phyloP scores from a whole-genome alignment of 1,140 invertebrate genomes.

The Pachyrhynchus sulphureomaculatus region DNA sequence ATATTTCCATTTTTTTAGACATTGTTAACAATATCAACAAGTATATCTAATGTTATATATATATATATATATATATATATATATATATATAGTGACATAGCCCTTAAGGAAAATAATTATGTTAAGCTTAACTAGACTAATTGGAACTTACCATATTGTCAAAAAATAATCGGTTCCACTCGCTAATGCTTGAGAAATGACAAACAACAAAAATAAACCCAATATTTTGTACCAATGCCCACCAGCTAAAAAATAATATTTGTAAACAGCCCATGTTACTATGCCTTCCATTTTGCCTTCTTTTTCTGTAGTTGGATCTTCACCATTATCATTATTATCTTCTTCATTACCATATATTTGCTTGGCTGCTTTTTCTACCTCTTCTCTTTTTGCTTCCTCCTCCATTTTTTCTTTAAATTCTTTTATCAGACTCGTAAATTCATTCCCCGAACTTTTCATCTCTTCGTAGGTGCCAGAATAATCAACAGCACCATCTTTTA shows the following conservation, averaged over 20 bases:
- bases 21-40: too few species aligned
- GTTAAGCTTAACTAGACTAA: too few species aligned
- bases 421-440: slow-evolving; percentile 58
- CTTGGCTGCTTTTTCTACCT: slow-evolving; percentile 26
- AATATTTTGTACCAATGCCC: slow-evolving; percentile 56
- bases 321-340: slow-evolving; percentile 17
- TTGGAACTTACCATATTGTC: too few species aligned
- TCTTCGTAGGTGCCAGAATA: slow-evolving; percentile 56
- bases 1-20: too few species aligned
- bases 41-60: too few species aligned
- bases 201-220: slow-evolving; percentile 55
- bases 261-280: slow-evolving; percentile 55
- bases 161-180: slow-evolving; percentile 30
- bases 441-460: slow-evolving; percentile 48
- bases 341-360: slow-evolving; percentile 27
- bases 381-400: slow-evolving; percentile 38
- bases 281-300: too few species aligned
- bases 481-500: slow-evolving; percentile 61
- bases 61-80: too few species aligned
- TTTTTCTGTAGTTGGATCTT: slow-evolving; percentile 32
- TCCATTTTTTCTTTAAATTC: slow-evolving; percentile 51
- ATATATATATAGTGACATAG: too few species aligned
- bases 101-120: too few species aligned
- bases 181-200: slow-evolving; percentile 66
- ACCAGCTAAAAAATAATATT: slow-evolving; percentile 62